Evolutionary conservation across 2,888 invertebrate species (phyloP), one percentile per base, ranked within the genome.

Genomic region (Chymomyza fuscimana): DNA sequence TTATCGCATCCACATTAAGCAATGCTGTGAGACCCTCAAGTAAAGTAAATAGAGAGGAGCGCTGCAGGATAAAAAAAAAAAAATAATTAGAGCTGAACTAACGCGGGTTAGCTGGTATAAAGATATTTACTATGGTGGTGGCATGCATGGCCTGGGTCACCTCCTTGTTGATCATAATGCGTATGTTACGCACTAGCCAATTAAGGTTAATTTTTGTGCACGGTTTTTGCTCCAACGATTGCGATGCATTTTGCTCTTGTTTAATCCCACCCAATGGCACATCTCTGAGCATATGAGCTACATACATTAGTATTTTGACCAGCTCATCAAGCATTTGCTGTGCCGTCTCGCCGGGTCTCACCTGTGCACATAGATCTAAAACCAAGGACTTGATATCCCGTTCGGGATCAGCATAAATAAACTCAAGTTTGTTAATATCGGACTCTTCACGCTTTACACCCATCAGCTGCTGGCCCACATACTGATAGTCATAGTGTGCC

Each of bases 31-130:
- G 89, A 15, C 96, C 97, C 25, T 95, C 96, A 82, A 96, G 94
- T 94, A 96, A 97, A 80, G 96, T 96, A 87, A 97, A 97, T 60
- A 96, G 94, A 82, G 96, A 94, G 50, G 93, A 94, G 79, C 98
- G 93, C 96, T 97, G 91, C 1, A 93, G 92, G 69, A 46, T 22
- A 60, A 52, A 62, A 61, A 9, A 19, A 51, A 9, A 15, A 9
- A 59, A 67, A 32, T 40, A 32, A 1, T 32, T 32, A 32, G 12
- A 10, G 40, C 12, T 46, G 40, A 9, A 15, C 12, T 46, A 46
- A 46, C 1, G 32, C 32, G 1, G 25, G 36, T 36, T 9, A 5
- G 12, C 0, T n/a, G 0, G n/a, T 5, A 9, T 19, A 5, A 19
- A 19, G 10, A 16, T 62, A 93, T 94, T 93, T 93, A 97, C 97